Evolutionary conservation across 1,140 invertebrate genomes (phyloP).

Genomic region (Watersipora subatra): DNA sequence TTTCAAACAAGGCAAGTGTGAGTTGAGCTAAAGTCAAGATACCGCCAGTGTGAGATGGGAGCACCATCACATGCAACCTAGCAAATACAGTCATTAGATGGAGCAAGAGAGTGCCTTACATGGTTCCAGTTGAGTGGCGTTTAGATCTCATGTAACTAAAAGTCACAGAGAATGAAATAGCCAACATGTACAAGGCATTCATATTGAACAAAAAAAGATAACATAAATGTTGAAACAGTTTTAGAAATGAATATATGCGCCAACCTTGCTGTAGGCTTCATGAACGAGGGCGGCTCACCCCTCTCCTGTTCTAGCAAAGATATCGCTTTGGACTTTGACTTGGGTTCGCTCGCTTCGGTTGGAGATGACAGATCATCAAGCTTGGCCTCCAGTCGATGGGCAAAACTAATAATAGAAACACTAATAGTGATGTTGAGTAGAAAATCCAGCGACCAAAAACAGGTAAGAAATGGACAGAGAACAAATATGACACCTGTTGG

Average conservation of each 20-base stretch:
- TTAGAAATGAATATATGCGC: background rate
- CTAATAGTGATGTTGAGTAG: too few relatives aligned
- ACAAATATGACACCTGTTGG: background rate
- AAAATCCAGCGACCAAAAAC: too few relatives aligned
- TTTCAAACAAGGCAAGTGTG: too few relatives aligned
- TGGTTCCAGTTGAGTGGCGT: background rate
- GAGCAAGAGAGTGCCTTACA: too few relatives aligned
- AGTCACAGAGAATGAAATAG: background rate
- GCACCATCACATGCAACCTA: too few relatives aligned
- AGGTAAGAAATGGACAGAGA: too few relatives aligned
- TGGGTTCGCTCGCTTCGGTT: background rate
- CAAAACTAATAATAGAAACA: background rate
- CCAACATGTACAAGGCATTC: too few relatives aligned
- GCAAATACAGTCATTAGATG: too few relatives aligned
- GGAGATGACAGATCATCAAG: background rate
- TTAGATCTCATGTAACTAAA: background rate
- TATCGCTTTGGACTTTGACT: background rate
- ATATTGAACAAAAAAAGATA: too few relatives aligned
- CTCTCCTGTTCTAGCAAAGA: background rate
- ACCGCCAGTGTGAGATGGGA: too few relatives aligned
- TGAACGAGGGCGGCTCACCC: background rate
- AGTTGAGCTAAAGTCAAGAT: too few relatives aligned
- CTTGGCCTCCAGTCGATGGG: background rate
- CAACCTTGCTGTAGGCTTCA: background rate
- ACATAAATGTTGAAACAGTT: too few relatives aligned